Percentiles rank a stretch among this genome's conserved stretches.
Evolutionary conservation across 2,797 vertebrate species (phyloP).

Genomic region (Hirundo rustica): DNA sequence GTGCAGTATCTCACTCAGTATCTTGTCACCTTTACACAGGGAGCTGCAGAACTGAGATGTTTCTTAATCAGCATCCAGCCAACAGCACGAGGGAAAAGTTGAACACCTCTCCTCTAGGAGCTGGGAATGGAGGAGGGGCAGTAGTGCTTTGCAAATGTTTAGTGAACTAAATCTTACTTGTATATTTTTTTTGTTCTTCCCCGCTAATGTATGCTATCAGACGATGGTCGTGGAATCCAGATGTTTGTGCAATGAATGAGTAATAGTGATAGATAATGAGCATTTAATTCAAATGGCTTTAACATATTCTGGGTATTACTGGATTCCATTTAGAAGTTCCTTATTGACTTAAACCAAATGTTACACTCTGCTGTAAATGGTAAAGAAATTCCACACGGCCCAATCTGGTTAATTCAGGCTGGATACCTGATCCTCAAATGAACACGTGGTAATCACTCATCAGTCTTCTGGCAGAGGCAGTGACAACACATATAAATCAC

Average conservation of each 20-base stretch:
- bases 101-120: background rate
- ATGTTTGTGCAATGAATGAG: background rate
- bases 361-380: background rate
- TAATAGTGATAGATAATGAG: conserved; percentile 18
- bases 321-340: background rate
- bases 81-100: background rate
- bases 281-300: background rate
- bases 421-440: conserved; percentile 19
- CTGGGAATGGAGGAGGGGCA: background rate
- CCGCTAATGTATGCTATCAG: background rate
- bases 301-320: background rate
- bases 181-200: background rate
- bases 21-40: background rate
- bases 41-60: background rate
- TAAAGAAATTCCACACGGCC: background rate
- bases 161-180: background rate
- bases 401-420: background rate
- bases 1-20: background rate
- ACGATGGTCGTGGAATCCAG: conserved; percentile 15
- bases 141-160: background rate
- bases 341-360: conserved; percentile 1
- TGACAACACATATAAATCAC: conserved; percentile 34
- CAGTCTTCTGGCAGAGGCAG: background rate
- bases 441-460: background rate
- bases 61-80: background rate